Evolutionary conservation across 2,113 vertebrate species (phyloP).

Genomic region (Numida meleagris): DNA sequence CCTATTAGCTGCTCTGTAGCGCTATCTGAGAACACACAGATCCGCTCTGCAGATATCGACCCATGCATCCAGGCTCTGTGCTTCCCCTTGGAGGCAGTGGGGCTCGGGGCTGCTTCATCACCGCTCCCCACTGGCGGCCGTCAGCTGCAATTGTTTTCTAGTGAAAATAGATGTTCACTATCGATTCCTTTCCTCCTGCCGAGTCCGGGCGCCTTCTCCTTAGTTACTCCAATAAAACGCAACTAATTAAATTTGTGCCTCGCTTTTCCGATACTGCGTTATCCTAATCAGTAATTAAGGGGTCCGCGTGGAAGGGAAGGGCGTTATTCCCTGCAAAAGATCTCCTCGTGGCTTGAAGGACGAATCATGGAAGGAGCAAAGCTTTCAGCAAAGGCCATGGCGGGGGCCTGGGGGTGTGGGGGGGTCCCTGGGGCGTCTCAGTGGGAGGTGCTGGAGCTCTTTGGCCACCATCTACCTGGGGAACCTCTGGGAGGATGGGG

Average conservation of each 20-base stretch:
- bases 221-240: conserved; percentile 64
- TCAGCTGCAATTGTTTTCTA: conserved; percentile 45
- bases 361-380: conserved; percentile 23
- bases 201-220: conserved; percentile 42
- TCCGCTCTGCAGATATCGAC: conserved; percentile 28
- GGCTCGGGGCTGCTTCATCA: not conserved
- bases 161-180: conserved; percentile 60
- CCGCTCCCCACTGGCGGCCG: not conserved
- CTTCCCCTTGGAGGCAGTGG: not conserved
- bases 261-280: conserved; percentile 24
- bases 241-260: conserved; percentile 46
- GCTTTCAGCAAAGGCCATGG: conserved; percentile 40
- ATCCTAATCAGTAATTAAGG: conserved; percentile 44
- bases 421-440: conserved; percentile 8
- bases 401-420: not conserved
- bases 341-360: conserved; percentile 45
- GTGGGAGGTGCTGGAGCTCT: conserved; percentile 17
- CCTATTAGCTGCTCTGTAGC: not conserved
- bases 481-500: accelerated
- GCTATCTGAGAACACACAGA: not conserved
- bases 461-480: not conserved
- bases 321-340: conserved; percentile 19
- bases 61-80: conserved; percentile 4
- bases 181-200: conserved; percentile 27
- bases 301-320: not conserved